phyloP scores from a whole-genome alignment of 2,113 vertebrate genomes.

The Seriola dumerili region DNA sequence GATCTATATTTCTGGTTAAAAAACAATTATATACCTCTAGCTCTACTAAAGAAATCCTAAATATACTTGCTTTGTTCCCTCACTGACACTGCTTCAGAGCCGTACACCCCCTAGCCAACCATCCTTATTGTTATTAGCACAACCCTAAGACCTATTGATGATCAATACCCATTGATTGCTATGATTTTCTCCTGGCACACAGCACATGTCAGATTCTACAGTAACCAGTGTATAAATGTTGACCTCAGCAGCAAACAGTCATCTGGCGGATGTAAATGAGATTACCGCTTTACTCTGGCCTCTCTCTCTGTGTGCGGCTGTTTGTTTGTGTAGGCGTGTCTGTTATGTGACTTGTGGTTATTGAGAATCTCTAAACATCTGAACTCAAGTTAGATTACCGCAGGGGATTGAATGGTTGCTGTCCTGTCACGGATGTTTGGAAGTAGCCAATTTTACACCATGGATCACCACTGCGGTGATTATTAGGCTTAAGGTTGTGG shows the following conservation, averaged over 20 bases:
- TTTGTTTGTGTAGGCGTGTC: constrained; percentile 57
- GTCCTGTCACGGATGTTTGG: constrained; percentile 50
- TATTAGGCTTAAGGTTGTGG: constrained; percentile 64
- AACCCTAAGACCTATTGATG: constrained; percentile 38
- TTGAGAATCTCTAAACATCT: constrained; percentile 56
- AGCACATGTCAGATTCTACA: constrained; percentile 42
- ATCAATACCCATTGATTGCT: constrained; percentile 65
- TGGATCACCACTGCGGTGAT: constrained; percentile 30
- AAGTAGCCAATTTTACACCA: constrained; percentile 56
- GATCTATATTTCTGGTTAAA: neutral
- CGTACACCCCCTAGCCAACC: neutral
- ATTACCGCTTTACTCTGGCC: constrained; percentile 37
- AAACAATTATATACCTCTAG: neutral
- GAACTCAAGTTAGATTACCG: constrained; percentile 51
- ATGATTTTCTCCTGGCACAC: constrained; percentile 58
- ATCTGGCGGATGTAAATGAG: constrained; percentile 51
- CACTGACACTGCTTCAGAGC: neutral
- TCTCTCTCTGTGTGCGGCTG: constrained; percentile 5
- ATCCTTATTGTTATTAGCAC: constrained; percentile 38
- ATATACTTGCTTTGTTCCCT: neutral
- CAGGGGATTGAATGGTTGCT: constrained; percentile 48
- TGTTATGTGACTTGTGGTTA: constrained; percentile 50
- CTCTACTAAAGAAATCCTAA: neutral
- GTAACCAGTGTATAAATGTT: constrained; percentile 61
- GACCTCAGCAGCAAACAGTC: constrained; percentile 59